A percentile compares a stretch with the other conserved stretches of the same genome.
phyloP scores from a whole-genome alignment of 2,888 invertebrate species.

The Platynereis dumerilii region DNA sequence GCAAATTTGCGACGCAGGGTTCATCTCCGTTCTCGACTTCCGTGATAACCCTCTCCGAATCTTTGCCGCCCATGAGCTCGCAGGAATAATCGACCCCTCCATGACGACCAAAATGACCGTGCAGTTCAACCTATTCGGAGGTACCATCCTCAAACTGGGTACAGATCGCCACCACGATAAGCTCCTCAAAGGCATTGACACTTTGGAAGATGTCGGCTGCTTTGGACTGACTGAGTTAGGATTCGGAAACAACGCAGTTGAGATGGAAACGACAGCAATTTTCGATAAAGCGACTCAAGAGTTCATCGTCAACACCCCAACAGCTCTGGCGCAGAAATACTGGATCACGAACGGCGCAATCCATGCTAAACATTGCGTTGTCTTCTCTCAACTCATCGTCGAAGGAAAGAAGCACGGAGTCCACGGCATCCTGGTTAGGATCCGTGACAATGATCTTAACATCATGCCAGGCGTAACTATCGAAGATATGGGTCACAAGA shows the following conservation, averaged over 20 bases:
- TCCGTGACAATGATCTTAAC: constrained; percentile 36
- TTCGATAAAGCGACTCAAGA: constrained; percentile 37
- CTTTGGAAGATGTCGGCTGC: constrained; percentile 37
- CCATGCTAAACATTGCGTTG: constrained; percentile 40
- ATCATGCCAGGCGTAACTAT: constrained; percentile 35
- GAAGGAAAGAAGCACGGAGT: constrained; percentile 29
- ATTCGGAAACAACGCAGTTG: constrained; percentile 41
- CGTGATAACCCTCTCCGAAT: constrained; percentile 36
- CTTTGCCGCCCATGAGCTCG: constrained; percentile 40
- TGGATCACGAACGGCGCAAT: constrained; percentile 44
- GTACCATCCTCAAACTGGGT: constrained; percentile 58
- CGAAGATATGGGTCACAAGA: constrained; percentile 41
- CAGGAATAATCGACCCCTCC: constrained; percentile 37
- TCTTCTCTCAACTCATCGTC: constrained; percentile 34
- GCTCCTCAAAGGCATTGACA: constrained; percentile 41
- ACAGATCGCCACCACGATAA: constrained; percentile 54
- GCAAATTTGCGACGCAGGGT: constrained; percentile 37
- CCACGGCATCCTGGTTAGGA: constrained; percentile 36
- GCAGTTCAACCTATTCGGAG: constrained; percentile 55
- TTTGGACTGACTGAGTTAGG: constrained; percentile 40
- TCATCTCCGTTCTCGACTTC: constrained; percentile 39
- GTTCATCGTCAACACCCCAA: constrained; percentile 38
- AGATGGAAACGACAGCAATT: constrained; percentile 41
- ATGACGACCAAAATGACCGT: constrained; percentile 41
- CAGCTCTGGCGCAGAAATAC: constrained; percentile 38